A percentile compares a stretch with the other conserved stretches of the same genome.
These are phyloP conservation scores for Acrossocheilus wenchowensis DNA, from an alignment of 2,797 vertebrate species.

Conservation along the genomic window DNA sequence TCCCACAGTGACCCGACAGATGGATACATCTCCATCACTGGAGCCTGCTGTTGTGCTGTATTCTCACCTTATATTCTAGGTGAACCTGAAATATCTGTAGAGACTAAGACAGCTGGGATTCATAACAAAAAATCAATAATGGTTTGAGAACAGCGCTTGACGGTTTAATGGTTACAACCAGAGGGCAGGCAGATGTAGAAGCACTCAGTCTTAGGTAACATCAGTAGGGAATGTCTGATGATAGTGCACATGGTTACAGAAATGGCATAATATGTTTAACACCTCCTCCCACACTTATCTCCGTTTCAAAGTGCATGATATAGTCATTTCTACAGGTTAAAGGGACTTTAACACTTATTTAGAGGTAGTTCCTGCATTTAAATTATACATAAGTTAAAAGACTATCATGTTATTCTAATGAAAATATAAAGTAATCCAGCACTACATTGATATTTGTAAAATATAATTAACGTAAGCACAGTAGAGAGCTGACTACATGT, in stretches of 20 bases:
- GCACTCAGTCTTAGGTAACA: conserved; percentile 51
- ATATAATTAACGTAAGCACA: neutral
- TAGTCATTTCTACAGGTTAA: neutral
- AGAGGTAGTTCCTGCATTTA: neutral
- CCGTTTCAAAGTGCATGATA: neutral
- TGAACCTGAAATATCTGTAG: conserved; percentile 23
- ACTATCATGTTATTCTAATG: neutral
- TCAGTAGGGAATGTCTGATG: conserved; percentile 8
- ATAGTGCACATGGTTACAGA: neutral
- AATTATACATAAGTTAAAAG: neutral
- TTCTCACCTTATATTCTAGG: conserved; percentile 9
- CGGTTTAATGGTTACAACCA: conserved; percentile 38
- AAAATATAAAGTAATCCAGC: neutral
- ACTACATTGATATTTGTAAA: neutral
- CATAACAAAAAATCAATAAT: conserved; percentile 45
- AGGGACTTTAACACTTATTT: neutral
- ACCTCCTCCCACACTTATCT: neutral
- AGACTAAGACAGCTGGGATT: conserved; percentile 25
- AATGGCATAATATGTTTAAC: neutral
- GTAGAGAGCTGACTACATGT: neutral
- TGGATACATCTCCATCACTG: conserved; percentile 6
- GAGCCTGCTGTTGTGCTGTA: neutral
- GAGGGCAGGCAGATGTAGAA: conserved; percentile 56
- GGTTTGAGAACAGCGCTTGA: conserved; percentile 28
- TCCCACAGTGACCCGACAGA: conserved; percentile 16